Evolutionary conservation across 53 echinoderm and acorn worm species (phyloP).

Genomic region (Holothuria leucospilota): DNA sequence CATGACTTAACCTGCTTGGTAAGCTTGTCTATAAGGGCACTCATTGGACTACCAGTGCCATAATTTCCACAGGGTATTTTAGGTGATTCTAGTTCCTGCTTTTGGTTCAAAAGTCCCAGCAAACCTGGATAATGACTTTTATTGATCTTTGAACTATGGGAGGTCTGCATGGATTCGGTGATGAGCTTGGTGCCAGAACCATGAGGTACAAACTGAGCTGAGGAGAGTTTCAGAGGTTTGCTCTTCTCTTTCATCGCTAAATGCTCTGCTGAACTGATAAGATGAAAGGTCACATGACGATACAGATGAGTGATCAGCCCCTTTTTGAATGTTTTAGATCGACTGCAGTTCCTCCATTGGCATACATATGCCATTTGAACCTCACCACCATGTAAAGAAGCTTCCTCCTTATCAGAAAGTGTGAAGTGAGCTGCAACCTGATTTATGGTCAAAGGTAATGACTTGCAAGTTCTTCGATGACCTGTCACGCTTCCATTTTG

Average conservation of each 20-base stretch:
- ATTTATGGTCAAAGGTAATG: slow-evolving; percentile 63
- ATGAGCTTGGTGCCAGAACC: slow-evolving; percentile 46
- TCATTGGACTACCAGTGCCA: slow-evolving; percentile 25
- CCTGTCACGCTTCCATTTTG: slow-evolving; percentile 44
- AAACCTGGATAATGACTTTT: slow-evolving; percentile 12
- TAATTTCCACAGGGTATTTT: slow-evolving; percentile 17
- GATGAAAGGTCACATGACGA: slow-evolving; percentile 64
- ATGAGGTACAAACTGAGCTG: slow-evolving; percentile 41
- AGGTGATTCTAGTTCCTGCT: neutral
- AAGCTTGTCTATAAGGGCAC: slow-evolving; percentile 21
- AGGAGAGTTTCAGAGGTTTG: slow-evolving; percentile 47
- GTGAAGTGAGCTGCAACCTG: slow-evolving; percentile 72
- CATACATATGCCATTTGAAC: slow-evolving; percentile 67
- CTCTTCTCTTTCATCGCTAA: slow-evolving; percentile 46
- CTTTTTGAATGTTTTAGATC: slow-evolving; percentile 67
- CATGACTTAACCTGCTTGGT: neutral
- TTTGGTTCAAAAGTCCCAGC: slow-evolving; percentile 18
- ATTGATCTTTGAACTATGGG: slow-evolving; percentile 17
- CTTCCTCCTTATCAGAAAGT: slow-evolving; percentile 64
- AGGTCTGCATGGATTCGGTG: slow-evolving; percentile 41
- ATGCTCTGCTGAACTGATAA: slow-evolving; percentile 62
- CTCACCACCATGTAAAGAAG: slow-evolving; percentile 69
- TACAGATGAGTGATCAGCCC: slow-evolving; percentile 58
- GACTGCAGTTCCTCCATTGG: slow-evolving; percentile 65
- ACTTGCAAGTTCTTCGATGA: slow-evolving; percentile 55